These are phyloP conservation scores for Chiloscyllium punctatum DNA, from an alignment of 2,797 vertebrate genomes.

Conservation along the genomic window DNA sequence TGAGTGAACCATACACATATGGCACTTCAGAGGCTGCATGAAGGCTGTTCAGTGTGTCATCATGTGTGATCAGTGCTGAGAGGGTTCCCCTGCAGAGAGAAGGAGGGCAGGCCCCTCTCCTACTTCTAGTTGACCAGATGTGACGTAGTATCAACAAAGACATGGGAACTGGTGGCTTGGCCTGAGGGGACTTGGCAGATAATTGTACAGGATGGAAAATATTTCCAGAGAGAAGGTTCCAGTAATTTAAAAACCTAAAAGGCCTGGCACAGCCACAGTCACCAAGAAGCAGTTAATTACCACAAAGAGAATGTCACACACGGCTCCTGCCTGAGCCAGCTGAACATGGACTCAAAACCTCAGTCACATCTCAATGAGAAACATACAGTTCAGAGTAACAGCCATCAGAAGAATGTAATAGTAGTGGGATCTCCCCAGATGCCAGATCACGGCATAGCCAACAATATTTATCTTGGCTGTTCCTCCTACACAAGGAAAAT, in stretches of 20 bases:
- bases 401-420: not conserved
- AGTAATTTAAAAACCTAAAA: not conserved
- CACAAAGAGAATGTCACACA: not conserved
- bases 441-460: not conserved
- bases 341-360: not conserved
- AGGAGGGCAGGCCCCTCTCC: not conserved
- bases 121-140: not conserved
- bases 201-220: not conserved
- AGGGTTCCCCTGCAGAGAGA: not conserved
- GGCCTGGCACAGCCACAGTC: not conserved
- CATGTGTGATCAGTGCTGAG: not conserved
- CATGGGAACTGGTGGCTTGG: not conserved
- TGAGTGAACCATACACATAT: not conserved
- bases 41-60: not conserved
- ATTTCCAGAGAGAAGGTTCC: not conserved
- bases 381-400: not conserved
- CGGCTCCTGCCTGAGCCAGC: not conserved
- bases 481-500: not conserved
- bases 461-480: not conserved
- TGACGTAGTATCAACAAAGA: not conserved
- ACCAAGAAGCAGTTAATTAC: not conserved
- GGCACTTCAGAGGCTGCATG: not conserved
- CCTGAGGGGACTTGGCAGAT: not conserved
- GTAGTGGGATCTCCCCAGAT: not conserved
- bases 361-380: not conserved